Evolutionary conservation across 2,888 invertebrate genomes (phyloP), one percentile per base, ranked within the genome.

Genomic region (Ichneumoninae sp.): DNA sequence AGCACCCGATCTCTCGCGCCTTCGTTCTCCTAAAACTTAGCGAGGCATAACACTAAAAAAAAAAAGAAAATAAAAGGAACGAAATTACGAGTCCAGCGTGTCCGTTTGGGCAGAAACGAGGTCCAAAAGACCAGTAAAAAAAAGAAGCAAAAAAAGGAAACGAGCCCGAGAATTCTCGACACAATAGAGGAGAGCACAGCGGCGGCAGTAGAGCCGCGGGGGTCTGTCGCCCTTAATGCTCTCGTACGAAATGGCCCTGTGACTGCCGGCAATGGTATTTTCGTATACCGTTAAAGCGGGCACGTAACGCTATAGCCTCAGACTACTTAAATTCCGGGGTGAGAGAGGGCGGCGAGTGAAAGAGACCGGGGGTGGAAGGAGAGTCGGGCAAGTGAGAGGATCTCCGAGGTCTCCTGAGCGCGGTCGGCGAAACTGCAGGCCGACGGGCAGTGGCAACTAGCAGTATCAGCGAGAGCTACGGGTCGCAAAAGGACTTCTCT

Each of bases 121-220:
- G 36, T 44, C 26, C 52, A 62, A 69, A 76, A 66, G 47, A 60
- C 36, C 22, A 22, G 30, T 26, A 26, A 33, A 36, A 47, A 52
- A 16, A 44, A 60, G 52, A 60, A 36, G 1, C 52, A 65, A 78
- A 52, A 65, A 47, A 54, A 71, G 70, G 85, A 84, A 60, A 75
- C 78, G 85, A 74, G 22, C 68, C 50, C 36, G 65, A 80, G 80
- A 71, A 80, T 85, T 85, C 83, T 65, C 83, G 83, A 87, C 86
- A 87, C 85, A 87, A 85, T 86, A 80, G 87, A 86, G 82, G 85
- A 84, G 77, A 86, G 69, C 54, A 76, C 47, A 62, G 75, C 52
- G 65, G 22, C 36, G 65, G 60, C 60, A 76, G 80, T 72, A 54
- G 68, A 22, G 60, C 60, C 66, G 77, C 81, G 54, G 70, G 74